Conservation (phyloP, 2,888 invertebrate genomes). For the Dasypolia templi region DNA sequence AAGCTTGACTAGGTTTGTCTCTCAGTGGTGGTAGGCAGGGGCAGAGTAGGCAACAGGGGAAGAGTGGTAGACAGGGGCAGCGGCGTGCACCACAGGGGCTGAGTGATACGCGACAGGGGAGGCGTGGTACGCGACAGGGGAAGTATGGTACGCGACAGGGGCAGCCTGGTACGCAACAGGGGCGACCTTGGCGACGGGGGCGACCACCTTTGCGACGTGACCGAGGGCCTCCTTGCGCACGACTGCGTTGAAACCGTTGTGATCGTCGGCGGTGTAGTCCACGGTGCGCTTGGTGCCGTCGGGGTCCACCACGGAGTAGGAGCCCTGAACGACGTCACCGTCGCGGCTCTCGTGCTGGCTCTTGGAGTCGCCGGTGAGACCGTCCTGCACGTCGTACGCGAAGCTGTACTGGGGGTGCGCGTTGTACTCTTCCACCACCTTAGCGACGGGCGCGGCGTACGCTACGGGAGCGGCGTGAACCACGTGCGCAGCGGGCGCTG, state of each 20-base stretch:
- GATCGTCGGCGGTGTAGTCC: conserved; percentile 87
- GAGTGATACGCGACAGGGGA: conserved; percentile 18
- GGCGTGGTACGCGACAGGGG: conserved; percentile 17
- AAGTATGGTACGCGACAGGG: conserved; percentile 59
- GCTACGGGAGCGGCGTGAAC: conserved; percentile 35
- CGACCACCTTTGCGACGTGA: conserved; percentile 73
- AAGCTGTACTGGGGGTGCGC: conserved; percentile 81
- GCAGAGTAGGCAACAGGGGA: conserved; percentile 61
- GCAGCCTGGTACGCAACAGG: conserved; percentile 60
- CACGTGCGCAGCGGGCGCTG: conserved; percentile 18
- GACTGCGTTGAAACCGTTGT: conserved; percentile 88
- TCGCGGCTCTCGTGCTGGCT: conserved; percentile 86
- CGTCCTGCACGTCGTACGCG: conserved; percentile 85
- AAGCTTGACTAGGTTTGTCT: conserved; percentile 51
- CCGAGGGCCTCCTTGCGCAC: conserved; percentile 83
- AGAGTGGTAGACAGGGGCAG: conserved; percentile 33
- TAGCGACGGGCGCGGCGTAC: conserved; percentile 66
- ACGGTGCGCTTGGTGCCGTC: conserved; percentile 88
- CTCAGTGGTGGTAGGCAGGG: conserved; percentile 79
- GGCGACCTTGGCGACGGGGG: conserved; percentile 57
- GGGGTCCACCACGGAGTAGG: conserved; percentile 86
- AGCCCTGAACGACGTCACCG: conserved; percentile 87
- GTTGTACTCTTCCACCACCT: conserved; percentile 75
- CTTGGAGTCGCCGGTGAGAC: conserved; percentile 85
- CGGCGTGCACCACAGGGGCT: conserved; percentile 22